Evolutionary conservation across 2,113 vertebrate genomes (phyloP).

Genomic region (Raja brachyura): DNA sequence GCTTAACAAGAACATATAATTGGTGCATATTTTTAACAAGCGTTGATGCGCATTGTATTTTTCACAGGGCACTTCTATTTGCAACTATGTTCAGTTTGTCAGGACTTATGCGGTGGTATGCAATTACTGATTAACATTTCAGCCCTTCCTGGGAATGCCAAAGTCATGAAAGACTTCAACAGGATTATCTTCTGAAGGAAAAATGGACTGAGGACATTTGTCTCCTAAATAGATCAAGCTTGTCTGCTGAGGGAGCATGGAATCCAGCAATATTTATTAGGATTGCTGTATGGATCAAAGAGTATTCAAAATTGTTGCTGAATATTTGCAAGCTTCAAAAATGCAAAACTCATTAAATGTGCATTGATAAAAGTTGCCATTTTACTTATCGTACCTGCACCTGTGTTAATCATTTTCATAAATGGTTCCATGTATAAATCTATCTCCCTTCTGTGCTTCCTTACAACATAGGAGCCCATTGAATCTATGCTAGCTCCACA

Average conservation of each 20-base stretch:
- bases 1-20: conserved; percentile 72
- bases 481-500: too few species aligned
- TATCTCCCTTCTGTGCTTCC: not conserved
- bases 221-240: not conserved
- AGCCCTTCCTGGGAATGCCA: conserved; percentile 49
- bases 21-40: conserved; percentile 72
- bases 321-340: not conserved
- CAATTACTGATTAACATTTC: conserved; percentile 72
- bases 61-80: conserved; percentile 67
- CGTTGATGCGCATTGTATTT: conserved; percentile 70
- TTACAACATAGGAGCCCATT: too few species aligned
- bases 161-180: not conserved
- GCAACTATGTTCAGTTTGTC: conserved; percentile 67
- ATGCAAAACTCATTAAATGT: too few species aligned
- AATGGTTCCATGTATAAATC: not conserved
- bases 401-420: not conserved
- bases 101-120: conserved; percentile 59
- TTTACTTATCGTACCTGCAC: not conserved
- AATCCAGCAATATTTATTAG: not conserved
- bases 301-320: not conserved
- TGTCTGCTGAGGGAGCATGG: not conserved
- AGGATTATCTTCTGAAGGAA: not conserved
- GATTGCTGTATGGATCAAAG: not conserved
- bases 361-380: not conserved
- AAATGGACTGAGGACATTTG: not conserved